phyloP scores from a whole-genome alignment of 2,113 vertebrate species.

The Sinocyclocheilus grahami region DNA sequence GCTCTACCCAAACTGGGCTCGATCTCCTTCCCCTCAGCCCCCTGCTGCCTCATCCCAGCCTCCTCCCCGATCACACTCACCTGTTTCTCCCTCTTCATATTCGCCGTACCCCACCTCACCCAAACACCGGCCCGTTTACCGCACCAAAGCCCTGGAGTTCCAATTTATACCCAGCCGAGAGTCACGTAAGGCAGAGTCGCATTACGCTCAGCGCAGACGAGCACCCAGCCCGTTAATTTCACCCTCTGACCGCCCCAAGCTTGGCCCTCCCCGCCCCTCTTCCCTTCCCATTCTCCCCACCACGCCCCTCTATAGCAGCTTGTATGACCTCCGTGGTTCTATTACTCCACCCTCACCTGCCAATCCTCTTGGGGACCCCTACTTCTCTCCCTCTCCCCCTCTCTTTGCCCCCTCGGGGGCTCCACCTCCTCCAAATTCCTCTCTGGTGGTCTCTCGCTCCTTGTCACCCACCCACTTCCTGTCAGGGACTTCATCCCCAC shows the following conservation, averaged over 20 bases:
- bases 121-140: slow-evolving; percentile 78
- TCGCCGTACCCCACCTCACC: slow-evolving; percentile 81
- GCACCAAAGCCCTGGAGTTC: slow-evolving; percentile 79
- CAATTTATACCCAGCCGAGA: slow-evolving; percentile 80
- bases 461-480: slow-evolving; percentile 89
- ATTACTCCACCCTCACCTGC: slow-evolving; percentile 78
- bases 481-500: slow-evolving; percentile 76
- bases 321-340: slow-evolving; percentile 77
- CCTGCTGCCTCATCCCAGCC: slow-evolving; percentile 74
- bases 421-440: slow-evolving; percentile 77
- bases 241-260: slow-evolving; percentile 81
- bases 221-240: slow-evolving; percentile 88
- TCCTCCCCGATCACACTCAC: slow-evolving; percentile 77
- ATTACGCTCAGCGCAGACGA: slow-evolving; percentile 77
- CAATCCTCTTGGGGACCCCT: slow-evolving; percentile 80
- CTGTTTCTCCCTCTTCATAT: slow-evolving; percentile 78
- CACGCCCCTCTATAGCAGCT: slow-evolving; percentile 75
- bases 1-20: slow-evolving; percentile 72
- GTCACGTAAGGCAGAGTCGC: slow-evolving; percentile 76
- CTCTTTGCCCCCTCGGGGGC: slow-evolving; percentile 82
- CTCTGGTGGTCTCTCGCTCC: slow-evolving; percentile 81
- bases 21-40: slow-evolving; percentile 80
- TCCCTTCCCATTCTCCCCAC: slow-evolving; percentile 89
- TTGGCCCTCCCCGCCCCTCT: slow-evolving; percentile 84
- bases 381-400: slow-evolving; percentile 83